Base-by-base conservation (phyloP, 2,888 invertebrate genomes). In the Drosophila borealis region DNA sequence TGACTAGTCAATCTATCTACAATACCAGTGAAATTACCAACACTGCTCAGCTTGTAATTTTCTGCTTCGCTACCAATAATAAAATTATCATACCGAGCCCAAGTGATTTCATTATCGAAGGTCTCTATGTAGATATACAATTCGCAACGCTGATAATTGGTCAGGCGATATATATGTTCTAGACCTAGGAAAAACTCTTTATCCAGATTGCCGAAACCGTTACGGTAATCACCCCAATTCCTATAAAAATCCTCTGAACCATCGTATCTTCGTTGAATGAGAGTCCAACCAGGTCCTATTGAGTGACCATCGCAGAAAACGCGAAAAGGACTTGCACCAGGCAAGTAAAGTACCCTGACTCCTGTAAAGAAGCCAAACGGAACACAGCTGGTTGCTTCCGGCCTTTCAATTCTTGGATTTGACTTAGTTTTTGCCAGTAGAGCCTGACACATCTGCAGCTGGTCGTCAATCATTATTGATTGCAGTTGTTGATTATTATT, bases 171-270 rank as follows among this genome's bases (percentile, higher is more conserved):
- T 21, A 51, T 14, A 4, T 21, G 0, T 4, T 51, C 51, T 14
- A 51, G 14, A 1, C 51, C 51, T n/a, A 51, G 36, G 21, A 37
- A 51, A 37, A 39, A 39, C 11, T 51, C n/a, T n/a, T n/a, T n/a
- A n/a, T n/a, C n/a, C n/a, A n/a, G n/a, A n/a, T n/a, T n/a, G n/a
- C n/a, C n/a, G 14, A 51, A 51, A 0, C 51, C 51, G 1, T 51
- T 3, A 8, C 21, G n/a, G 14, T 51, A 51, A 2, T 51, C 51
- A 25, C 0, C 2, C 51, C 51, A 51, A 10, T 1, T 51, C 1
- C 37, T 51, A 14, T 25, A 51, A 11, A 51, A 51, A 11, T 39
- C 14, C n/a, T 11, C 37, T 2, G 37, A 37, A 10, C 51, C 51
- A 4, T 39, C 37, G 21, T 0, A 37, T 4, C 51, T n/a, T 2